A percentile compares a stretch with the other conserved stretches of the same genome.
phyloP scores from a whole-genome alignment of 1,140 invertebrate genomes.

The Sesamia nonagrioides region DNA sequence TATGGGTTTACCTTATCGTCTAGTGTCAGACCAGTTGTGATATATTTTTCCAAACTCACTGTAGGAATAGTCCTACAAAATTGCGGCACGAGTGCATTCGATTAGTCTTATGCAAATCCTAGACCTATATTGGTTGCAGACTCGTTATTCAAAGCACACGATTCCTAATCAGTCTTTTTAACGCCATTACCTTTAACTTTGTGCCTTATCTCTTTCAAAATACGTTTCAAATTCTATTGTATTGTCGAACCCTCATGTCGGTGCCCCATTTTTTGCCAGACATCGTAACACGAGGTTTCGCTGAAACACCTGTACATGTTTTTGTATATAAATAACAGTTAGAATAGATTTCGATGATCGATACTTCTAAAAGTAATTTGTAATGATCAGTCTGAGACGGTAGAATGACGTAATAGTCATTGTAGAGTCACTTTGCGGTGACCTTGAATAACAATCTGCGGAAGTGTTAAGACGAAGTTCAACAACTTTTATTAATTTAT shows the following conservation, averaged over 20 bases:
- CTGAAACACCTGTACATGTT: constrained; percentile 39
- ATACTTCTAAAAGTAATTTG: constrained; percentile 43
- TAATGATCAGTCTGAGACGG: constrained; percentile 15
- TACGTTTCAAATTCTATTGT: constrained; percentile 12
- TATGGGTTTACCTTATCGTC: constrained; percentile 1
- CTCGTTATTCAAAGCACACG: neutral
- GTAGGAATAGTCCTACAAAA: neutral
- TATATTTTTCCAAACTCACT: constrained; percentile 2
- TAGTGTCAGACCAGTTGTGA: constrained; percentile 8
- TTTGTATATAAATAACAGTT: constrained; percentile 40
- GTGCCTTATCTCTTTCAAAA: neutral
- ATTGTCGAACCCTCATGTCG: neutral
- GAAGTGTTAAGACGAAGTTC: constrained; percentile 25
- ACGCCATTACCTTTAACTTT: neutral
- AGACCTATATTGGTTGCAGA: neutral
- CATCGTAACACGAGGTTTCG: constrained; percentile 13
- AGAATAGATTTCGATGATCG: constrained; percentile 35
- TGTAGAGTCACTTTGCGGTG: constrained; percentile 27
- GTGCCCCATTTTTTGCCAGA: constrained; percentile 27
- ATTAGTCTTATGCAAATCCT: neutral
- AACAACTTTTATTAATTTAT: constrained; percentile 31
- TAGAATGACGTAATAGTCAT: constrained; percentile 28
- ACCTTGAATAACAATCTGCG: constrained; percentile 39
- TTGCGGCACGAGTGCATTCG: neutral
- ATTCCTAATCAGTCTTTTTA: neutral